Evolutionary conservation across 1,140 invertebrate species (phyloP).

Genomic region (Brachionus manjavacas): DNA sequence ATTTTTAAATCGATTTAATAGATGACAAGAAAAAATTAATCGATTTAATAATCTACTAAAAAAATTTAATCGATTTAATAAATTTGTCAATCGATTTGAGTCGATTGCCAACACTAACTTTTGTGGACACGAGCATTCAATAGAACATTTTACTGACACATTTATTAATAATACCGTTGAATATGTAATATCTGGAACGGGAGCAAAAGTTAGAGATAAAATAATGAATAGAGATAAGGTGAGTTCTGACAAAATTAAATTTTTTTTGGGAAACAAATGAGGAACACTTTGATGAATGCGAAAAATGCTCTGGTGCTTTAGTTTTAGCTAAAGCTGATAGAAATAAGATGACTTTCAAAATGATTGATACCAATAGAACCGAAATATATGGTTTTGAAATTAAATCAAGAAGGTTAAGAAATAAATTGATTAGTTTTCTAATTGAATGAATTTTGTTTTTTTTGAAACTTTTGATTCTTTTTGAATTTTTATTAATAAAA

Average conservation of each 20-base stretch:
- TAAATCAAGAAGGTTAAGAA: background rate
- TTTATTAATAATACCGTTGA: background rate
- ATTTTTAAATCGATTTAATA: too few species aligned
- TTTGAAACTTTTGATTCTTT: too few species aligned
- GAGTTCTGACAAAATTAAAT: background rate
- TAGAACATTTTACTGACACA: slow-evolving; percentile 46
- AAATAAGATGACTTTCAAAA: background rate
- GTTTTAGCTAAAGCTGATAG: background rate
- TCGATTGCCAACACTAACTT: too few species aligned
- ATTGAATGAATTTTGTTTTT: too few species aligned
- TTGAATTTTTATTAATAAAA: too few species aligned
- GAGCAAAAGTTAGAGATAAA: background rate
- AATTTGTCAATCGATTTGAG: too few species aligned
- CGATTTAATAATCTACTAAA: too few species aligned
- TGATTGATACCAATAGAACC: background rate
- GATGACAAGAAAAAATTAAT: too few species aligned
- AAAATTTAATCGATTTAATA: too few species aligned
- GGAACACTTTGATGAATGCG: background rate
- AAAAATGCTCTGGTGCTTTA: background rate
- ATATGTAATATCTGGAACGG: background rate
- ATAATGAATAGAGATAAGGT: background rate
- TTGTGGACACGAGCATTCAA: slow-evolving; percentile 60
- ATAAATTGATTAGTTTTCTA: too few species aligned
- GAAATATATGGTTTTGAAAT: background rate
- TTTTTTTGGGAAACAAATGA: slow-evolving; percentile 11